These are phyloP conservation scores for Gastracanthus pulcherrimus DNA, from an alignment of 2,888 invertebrate species.

Conservation along the genomic window DNA sequence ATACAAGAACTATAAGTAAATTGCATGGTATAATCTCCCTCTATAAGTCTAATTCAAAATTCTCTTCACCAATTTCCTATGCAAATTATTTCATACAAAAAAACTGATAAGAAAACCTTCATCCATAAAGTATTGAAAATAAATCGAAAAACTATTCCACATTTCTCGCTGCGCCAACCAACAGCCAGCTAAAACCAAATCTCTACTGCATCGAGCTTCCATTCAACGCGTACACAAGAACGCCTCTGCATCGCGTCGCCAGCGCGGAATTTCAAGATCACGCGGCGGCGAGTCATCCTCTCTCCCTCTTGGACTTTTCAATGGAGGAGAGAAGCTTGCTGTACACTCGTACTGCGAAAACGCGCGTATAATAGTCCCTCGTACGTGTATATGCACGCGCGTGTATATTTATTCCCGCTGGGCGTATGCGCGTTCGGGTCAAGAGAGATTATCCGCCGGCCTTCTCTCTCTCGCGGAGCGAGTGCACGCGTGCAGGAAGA, in stretches of 20 bases:
- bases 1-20: no score
- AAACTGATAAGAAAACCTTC: no score
- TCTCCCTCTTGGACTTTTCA: not conserved
- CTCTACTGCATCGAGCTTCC: conserved; percentile 11
- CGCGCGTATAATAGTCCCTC: no score
- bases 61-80: no score
- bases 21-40: no score
- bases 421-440: not conserved
- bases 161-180: no score
- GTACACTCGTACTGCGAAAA: not conserved
- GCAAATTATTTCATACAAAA: no score
- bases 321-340: no score
- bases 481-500: no score
- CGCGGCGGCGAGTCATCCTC: not conserved
- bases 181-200: not conserved
- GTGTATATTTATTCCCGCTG: not conserved
- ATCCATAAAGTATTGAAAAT: no score
- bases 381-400: not conserved
- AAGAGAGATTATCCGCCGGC: conserved; percentile 34
- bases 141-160: no score
- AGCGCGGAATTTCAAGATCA: conserved; percentile 38
- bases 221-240: not conserved
- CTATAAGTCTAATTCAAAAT: no score
- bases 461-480: not conserved
- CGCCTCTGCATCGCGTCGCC: not conserved